Evolutionary conservation across 2,113 vertebrate species (phyloP), one percentile per base, ranked within the genome.

Genomic region (Pangasianodon hypophthalmus): DNA sequence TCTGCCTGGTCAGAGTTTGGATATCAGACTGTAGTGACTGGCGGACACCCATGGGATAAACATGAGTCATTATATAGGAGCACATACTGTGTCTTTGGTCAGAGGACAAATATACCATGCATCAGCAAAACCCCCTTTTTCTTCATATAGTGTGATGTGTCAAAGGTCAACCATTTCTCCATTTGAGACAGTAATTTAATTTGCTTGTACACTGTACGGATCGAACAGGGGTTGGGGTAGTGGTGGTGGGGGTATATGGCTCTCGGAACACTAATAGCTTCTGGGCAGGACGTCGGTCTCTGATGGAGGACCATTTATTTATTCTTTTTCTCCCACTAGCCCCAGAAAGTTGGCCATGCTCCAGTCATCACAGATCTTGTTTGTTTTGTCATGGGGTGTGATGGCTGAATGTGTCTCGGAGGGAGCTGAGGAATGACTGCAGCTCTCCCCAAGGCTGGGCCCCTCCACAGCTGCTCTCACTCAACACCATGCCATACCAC

Each of bases 321-420:
- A 83, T 93, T 80, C 9, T 92, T 86, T 93, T 92, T 92, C 60
- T 85, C 29, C 71, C n/a, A 41, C 50, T 41, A 19, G 26, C 58
- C 80, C 32, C 10, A 88, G 73, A 91, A 88, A 88, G 58, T 83
- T 93, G 93, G 92, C 88, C 7, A 3, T 41, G 24, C 64, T 90
- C 94, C 94, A 92, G 90, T 90, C 89, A 90, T 91, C 90, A 91
- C 93, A 93, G 87, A 91, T 92, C 16, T 88, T 91, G 91, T 94
- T 93, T 93, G 88, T 95, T 93, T 94, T 91, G 92, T 92, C 91
- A 92, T 18, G 32, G 91, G 90, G 93, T 54, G 58, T 94, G 90
- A 93, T 91, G 85, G 85, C 80, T 92, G 91, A 85, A 89, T 86
- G 86, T 77, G 86, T 91, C 89, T 88, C 90, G 4, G 48, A 86